These are phyloP conservation scores for Nylanderia fulva DNA, from an alignment of 1,140 invertebrate genomes.

Conservation along the genomic window DNA sequence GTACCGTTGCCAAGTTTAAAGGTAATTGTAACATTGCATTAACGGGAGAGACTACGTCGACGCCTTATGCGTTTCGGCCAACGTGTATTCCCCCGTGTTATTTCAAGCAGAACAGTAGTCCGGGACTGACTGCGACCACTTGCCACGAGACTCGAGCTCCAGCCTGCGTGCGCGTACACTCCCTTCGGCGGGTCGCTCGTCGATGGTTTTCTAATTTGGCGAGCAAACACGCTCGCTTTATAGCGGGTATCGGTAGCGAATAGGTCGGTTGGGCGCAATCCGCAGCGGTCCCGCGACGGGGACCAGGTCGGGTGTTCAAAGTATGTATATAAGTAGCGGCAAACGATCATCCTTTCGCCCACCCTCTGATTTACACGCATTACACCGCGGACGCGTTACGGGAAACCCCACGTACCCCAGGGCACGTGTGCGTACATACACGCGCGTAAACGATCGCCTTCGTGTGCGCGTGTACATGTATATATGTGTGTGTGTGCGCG, in stretches of 20 bases:
- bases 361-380: constrained; percentile 58
- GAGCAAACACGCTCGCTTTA: constrained; percentile 82
- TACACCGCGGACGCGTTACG: constrained; percentile 42
- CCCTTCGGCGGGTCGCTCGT: constrained; percentile 80
- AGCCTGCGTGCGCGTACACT: constrained; percentile 60
- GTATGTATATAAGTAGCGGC: constrained; percentile 64
- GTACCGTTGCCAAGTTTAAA: constrained; percentile 11
- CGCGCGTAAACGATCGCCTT: constrained; percentile 54
- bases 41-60: constrained; percentile 29
- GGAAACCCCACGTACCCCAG: constrained; percentile 1
- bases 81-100: constrained; percentile 43
- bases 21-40: constrained; percentile 2
- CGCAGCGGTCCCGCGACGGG: constrained; percentile 51
- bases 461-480: not conserved
- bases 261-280: constrained; percentile 70
- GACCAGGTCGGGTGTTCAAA: constrained; percentile 30
- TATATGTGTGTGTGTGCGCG: not conserved
- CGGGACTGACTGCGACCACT: constrained; percentile 54
- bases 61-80: not conserved
- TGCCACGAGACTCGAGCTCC: not conserved
- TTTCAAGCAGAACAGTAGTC: constrained; percentile 56
- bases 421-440: constrained; percentile 10
- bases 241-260: constrained; percentile 65
- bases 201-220: constrained; percentile 85
- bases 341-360: constrained; percentile 43